Evolutionary conservation across 1,140 invertebrate species (phyloP), one percentile per base, ranked within the genome.

Genomic region (Oppia nitens): DNA sequence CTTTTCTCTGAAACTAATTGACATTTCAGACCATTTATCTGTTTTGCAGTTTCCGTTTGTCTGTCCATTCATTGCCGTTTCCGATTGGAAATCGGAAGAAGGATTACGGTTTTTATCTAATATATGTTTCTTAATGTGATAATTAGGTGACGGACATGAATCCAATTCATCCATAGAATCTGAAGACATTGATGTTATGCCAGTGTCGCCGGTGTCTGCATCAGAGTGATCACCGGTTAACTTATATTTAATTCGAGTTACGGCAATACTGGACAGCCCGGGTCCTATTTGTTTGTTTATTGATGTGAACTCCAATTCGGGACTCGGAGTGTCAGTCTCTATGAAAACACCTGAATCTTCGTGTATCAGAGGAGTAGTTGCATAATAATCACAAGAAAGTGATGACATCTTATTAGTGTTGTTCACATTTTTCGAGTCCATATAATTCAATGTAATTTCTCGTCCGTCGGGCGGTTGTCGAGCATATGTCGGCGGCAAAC

Each of bases 261-360:
- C 32, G 6, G 32, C 32, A 9, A 40, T 17, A 40, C 17, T 40
- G 17, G 32, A 17, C 6, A 6, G 6, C 17, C 32, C 32, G 45
- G 45, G n/a, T n/a, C 12, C n/a, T n/a, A 47, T 47, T n/a, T n/a
- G 45, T 50, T 50, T 50, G 20, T 20, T 20, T 9, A 21, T 50
- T 20, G 20, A 21, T 4, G 6, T 50, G 11, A 50, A 50, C 6
- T 21, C 24, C 3, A 59, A 29, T 1, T 59, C 57, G 17, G 57
- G 57, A 59, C 57, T 59, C 14, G 57, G 52, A n/a, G 57, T 56
- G 27, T 59, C 57, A 26, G 55, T 49, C 3, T 52, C 28, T 2
- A 27, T 49, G 28, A 59, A 59, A 23, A 59, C 47, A 17, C 57
- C 57, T n/a, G 57, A 59, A 24, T 59, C 57, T 55, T 59, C 57